Evolutionary conservation across 2,888 invertebrate species (phyloP), one percentile per base, ranked within the genome.

Genomic region (Nymphalis c-album): DNA sequence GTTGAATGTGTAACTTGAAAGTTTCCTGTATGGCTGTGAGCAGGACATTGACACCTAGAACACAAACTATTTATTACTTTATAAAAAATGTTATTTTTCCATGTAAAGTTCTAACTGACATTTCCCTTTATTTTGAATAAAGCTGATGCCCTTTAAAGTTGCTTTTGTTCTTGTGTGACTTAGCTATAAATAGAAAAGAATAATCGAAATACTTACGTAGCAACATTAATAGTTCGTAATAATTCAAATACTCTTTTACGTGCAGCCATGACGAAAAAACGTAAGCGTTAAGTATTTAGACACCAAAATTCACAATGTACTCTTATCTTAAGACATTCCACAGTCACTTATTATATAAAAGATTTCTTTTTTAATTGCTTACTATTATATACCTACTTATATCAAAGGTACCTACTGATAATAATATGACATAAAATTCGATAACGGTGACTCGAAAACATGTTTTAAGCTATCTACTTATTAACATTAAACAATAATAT

Each of bases 1-100:
- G 90, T 86, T 48, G 90, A 80, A 78, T 91, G 93, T 60, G 94
- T 90, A 50, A 91, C 87, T 76, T 90, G 86, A 51, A 91, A 83
- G 68, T 89, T 89, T 46, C 93, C 93, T 65, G 94, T 92, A 75
- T 94, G 93, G 1, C 95, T 94, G 82, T 96, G 96, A 13, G 96
- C 95, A 60, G 96, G 96, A 80, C 96, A 96, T 81, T 94, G 94
- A 78, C 96, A 96, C 60, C 96, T 96, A 79, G 89, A 90, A 71
- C 35, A 47, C 8, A 47, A 17, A 47, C 0, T 53, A 20, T 2
- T 17, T 6, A 31, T 26, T 6, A 35, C 35, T 6, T 35, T 1
- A 3, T 22, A 16, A 53, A 22, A 22, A 16, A 3, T 26, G 5
- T 20, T 22, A 53, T 20, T 50, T 50, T 50, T 26, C 26, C 51